Evolutionary conservation across 2,113 vertebrate species (phyloP), one percentile per base, ranked within the genome.

Genomic region (Numenius arquata): DNA sequence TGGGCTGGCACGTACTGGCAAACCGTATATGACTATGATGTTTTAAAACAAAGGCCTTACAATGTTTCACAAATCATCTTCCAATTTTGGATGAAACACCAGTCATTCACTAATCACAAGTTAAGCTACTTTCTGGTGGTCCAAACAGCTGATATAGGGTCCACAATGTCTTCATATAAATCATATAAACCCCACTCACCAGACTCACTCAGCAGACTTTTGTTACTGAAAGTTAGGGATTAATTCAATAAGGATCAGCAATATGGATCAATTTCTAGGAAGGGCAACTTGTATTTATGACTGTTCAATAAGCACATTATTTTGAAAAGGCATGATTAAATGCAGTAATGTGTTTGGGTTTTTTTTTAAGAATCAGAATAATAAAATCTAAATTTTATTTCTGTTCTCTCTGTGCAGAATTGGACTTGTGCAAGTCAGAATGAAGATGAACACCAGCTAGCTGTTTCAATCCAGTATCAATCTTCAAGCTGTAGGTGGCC

Each of bases 1-100:
- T 67, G 16, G 47, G 15, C 9, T 63, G 23, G 4, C 7, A 27
- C 27, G 5, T 36, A 61, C 16, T 53, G 12, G 20, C 0, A 12
- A 63, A n/a, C 4, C 2, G 11, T 23, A 9, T 15, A 58, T 15
- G 16, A 47, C 6, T 30, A 16, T 8, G 3, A 0, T 30, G 27
- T 61, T 50, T 43, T 30, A 30, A 81, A 66, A n/a, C 11, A 75
- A 74, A 12, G 0, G 2, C 58, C 5, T 62, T 48, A 21, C 3
- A 76, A 5, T 77, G 9, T 67, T 53, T 91, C 17, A 25, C 15
- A 84, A 62, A 48, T 58, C 1, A 18, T 70, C 11, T 56, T 74
- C 32, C 6, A 53, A 2, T 59, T 76, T 90, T 40, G 4, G 5
- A 9, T 12, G 12, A n/a, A 91, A 29, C 1, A 26, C 20, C 12